These are phyloP conservation scores for Leptopterna dolabrata DNA, from an alignment of 2,888 invertebrate species.

Conservation along the genomic window DNA sequence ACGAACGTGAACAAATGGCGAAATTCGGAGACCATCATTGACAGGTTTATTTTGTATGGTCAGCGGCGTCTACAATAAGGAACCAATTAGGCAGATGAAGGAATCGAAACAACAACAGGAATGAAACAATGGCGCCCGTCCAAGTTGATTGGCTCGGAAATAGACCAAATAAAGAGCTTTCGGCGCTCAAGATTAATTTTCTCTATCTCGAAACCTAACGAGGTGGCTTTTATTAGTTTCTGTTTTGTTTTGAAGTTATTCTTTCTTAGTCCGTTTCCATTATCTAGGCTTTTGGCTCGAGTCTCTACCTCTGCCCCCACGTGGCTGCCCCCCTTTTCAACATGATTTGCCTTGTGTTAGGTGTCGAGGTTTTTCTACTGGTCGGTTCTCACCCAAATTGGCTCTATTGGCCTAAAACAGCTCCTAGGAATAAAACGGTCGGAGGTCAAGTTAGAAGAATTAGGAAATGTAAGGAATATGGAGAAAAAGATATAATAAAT, in stretches of 20 bases:
- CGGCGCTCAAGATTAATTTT: slow-evolving; percentile 9
- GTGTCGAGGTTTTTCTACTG: not conserved
- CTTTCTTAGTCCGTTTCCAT: not conserved
- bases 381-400: not conserved
- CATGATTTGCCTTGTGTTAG: not conserved
- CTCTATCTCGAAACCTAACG: not conserved
- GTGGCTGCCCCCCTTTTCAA: not conserved
- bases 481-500: too few relatives aligned
- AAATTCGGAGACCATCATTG: too few relatives aligned
- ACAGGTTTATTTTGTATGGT: not conserved
- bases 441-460: too few relatives aligned
- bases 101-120: not conserved
- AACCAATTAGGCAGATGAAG: not conserved
- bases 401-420: too few relatives aligned
- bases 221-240: not conserved
- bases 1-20: too few relatives aligned
- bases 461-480: too few relatives aligned
- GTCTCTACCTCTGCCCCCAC: not conserved
- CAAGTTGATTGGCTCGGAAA: slow-evolving; percentile 16
- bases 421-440: too few relatives aligned
- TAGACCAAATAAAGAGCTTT: slow-evolving; percentile 20
- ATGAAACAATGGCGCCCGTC: slow-evolving; percentile 20
- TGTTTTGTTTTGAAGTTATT: not conserved
- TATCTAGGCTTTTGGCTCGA: not conserved
- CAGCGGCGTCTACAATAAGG: not conserved